Conservation (phyloP, 2,888 invertebrate species). For the Trypoxylon attenuatum region DNA sequence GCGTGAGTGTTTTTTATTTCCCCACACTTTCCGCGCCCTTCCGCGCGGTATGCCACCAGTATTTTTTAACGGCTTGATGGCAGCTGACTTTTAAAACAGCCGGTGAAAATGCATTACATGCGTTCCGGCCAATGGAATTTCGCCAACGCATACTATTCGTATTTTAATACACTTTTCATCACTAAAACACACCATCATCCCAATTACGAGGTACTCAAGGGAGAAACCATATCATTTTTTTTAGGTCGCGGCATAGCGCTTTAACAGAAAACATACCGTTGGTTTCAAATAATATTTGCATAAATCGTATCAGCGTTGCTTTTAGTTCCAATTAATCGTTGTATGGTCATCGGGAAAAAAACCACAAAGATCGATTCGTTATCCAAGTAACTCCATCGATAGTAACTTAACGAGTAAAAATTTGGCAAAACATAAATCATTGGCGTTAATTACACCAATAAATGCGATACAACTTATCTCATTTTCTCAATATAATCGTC, state of each 20-base stretch:
- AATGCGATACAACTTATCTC: not conserved
- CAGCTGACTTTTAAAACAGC: conserved; percentile 13
- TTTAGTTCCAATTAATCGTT: conserved; percentile 19
- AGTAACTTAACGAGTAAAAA: conserved; percentile 33
- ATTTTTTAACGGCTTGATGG: conserved; percentile 12
- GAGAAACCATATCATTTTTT: conserved; percentile 20
- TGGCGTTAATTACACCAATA: conserved; percentile 26
- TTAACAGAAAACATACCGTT: conserved; percentile 8
- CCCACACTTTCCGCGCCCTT: not conserved
- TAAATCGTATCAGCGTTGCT: conserved; percentile 17
- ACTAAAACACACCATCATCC: conserved; percentile 52
- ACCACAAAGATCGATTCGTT: no score
- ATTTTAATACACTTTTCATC: conserved; percentile 61
- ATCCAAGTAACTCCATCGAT: no score
- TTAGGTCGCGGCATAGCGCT: not conserved
- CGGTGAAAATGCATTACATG: conserved; percentile 38
- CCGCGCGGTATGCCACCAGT: not conserved
- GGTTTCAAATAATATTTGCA: conserved; percentile 23
- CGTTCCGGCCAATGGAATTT: conserved; percentile 54
- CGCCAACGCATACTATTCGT: conserved; percentile 50
- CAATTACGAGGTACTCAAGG: conserved; percentile 29
- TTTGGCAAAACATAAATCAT: conserved; percentile 16
- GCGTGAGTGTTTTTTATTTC: not conserved
- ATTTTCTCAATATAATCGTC: not conserved
- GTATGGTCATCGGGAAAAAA: no score